Percentiles rank a stretch among this genome's conserved stretches.
Evolutionary conservation across 1,140 invertebrate species (phyloP).

Genomic region (Cataglyphis hispanica): DNA sequence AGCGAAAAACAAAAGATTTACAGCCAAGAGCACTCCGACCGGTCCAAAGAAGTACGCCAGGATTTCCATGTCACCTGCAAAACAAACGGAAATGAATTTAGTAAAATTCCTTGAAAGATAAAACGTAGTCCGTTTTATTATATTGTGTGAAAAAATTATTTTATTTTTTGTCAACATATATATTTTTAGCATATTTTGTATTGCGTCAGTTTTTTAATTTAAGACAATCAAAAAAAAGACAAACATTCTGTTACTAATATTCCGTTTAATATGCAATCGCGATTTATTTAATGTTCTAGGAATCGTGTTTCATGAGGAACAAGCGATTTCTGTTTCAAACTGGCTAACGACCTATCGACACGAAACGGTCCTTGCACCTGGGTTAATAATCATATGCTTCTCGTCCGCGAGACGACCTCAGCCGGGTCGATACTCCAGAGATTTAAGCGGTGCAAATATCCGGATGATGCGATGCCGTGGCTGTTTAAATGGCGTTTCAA

Average conservation of each 20-base stretch:
- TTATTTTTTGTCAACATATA: neutral
- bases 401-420: slow-evolving; percentile 15
- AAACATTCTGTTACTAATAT: too few species aligned
- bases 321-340: slow-evolving; percentile 13
- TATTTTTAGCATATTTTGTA: neutral
- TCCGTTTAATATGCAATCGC: neutral
- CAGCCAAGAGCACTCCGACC: slow-evolving; percentile 91
- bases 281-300: neutral
- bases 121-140: neutral
- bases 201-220: neutral
- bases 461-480: slow-evolving; percentile 16
- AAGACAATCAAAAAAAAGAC: neutral
- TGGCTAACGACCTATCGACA: slow-evolving; percentile 10
- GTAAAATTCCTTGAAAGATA: neutral
- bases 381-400: slow-evolving; percentile 46
- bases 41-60: slow-evolving; percentile 94
- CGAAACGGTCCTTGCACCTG: slow-evolving; percentile 32
- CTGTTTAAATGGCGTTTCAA: slow-evolving; percentile 52
- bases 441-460: slow-evolving; percentile 70
- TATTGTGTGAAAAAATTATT: neutral
- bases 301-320: neutral
- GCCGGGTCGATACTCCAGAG: slow-evolving; percentile 61
- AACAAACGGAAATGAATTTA: slow-evolving; percentile 61
- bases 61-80: slow-evolving; percentile 91
- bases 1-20: slow-evolving; percentile 92